Evolutionary conservation across 2,888 invertebrate genomes (phyloP).

Genomic region (Andrena hattorfiana): DNA sequence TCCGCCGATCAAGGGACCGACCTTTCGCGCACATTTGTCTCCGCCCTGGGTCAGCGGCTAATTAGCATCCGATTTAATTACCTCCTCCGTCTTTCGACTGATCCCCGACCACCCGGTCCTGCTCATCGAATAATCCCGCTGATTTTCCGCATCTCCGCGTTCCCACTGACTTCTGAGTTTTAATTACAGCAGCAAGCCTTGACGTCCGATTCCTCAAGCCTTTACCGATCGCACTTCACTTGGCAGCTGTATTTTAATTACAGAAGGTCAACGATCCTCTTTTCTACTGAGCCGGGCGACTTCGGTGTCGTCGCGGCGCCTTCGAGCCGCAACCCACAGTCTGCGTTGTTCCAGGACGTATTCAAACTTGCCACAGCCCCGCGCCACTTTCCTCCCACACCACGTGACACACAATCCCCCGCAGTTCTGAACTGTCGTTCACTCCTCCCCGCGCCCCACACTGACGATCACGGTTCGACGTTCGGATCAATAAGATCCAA

Average conservation of each 20-base stretch:
- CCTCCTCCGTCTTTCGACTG: conserved; percentile 20
- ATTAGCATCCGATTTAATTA: conserved; percentile 72
- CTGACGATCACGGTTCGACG: neutral
- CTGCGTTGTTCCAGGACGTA: neutral
- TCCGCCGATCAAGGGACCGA: conserved; percentile 22
- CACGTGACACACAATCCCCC: conserved; percentile 46
- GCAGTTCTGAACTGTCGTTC: conserved; percentile 4
- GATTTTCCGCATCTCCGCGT: conserved; percentile 16
- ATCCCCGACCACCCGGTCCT: neutral
- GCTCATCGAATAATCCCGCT: conserved; percentile 7
- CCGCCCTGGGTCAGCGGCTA: conserved; percentile 45
- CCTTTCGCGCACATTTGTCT: conserved; percentile 26
- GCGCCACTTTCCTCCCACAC: conserved; percentile 57
- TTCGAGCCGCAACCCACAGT: too few relatives aligned
- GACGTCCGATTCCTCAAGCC: neutral
- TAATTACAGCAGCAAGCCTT: neutral
- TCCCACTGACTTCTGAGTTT: neutral
- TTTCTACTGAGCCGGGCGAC: neutral
- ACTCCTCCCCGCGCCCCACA: neutral
- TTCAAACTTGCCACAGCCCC: conserved; percentile 37
- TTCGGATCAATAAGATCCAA: conserved; percentile 14
- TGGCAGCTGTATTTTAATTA: neutral
- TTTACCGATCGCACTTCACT: neutral
- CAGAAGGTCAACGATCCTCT: neutral
- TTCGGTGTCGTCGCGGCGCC: too few relatives aligned